Conservation (phyloP, 2,888 invertebrate genomes). For the Therioaphis trifolii region DNA sequence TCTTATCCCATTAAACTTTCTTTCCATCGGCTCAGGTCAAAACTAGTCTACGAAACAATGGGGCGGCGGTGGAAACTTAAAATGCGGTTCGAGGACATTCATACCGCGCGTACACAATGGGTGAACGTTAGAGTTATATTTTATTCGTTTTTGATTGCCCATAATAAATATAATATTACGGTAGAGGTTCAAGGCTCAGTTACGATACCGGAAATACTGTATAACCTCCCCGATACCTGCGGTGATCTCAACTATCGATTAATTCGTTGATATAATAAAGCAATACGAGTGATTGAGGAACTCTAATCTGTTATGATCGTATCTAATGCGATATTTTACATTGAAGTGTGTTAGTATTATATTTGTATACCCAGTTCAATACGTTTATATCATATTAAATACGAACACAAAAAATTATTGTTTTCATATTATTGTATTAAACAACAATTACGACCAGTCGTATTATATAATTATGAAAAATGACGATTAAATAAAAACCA, state of each 20-base stretch:
- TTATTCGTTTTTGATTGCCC: slow-evolving; percentile 21
- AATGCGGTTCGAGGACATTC: slow-evolving; percentile 33
- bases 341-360: no score
- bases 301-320: no score
- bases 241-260: neutral
- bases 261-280: no score
- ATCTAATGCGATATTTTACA: no score
- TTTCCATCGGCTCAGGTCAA: neutral
- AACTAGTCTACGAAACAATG: slow-evolving; percentile 25
- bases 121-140: neutral
- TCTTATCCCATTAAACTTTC: slow-evolving; percentile 5
- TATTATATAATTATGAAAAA: no score
- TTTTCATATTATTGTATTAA: no score
- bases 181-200: slow-evolving; percentile 33
- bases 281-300: no score
- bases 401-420: no score
- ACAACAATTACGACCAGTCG: no score
- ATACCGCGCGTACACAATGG: neutral
- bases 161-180: neutral
- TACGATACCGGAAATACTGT: slow-evolving; percentile 22
- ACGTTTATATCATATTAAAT: no score
- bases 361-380: no score
- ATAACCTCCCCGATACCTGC: neutral
- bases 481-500: no score
- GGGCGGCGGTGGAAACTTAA: slow-evolving; percentile 1